Base-by-base conservation (phyloP, 1,140 invertebrate genomes). In the Drosophila leontia region DNA sequence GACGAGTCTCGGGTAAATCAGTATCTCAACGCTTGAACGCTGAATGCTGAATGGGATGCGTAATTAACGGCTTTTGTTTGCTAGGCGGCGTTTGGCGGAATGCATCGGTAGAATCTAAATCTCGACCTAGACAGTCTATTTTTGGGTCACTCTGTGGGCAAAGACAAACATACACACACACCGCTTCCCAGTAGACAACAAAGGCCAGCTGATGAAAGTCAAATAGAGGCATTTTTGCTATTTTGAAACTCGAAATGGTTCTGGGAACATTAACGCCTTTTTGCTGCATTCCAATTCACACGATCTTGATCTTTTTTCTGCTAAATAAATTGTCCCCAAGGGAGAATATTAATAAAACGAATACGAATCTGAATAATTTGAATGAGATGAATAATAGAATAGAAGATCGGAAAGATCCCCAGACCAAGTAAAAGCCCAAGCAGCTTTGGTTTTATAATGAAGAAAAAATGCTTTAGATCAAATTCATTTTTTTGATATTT, bases 41-140 rank as follows among this genome's bases (percentile, higher is more conserved):
- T 17, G 48, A 51, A 34, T 34, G 51, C 53, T 88, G 62, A 88
- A 88, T 88, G 85, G 85, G 78, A 90, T 90, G 85, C 85, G 85
- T 90, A 90, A 90, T 90, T 90, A 63, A 55, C 58, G 44, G 32
- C 39, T 45, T 51, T 39, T 51, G 15, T 45, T 44, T 45, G 37
- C 50, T 51, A 45, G 51, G 51, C 44, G 13, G 56, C 41, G 2
- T 50, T 29, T 34, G 45, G 32, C 32, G 39, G 58, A 45, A 39
- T 79, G 64, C 67, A 15, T 17, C 29, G 39, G 23, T 11, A 26
- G 17, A 5, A 9, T 17, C 34, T 37, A 15, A 7, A 50, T 69
- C 65, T 65, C 65, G 65, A 51, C 67, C 67, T 68, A 70, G 67
- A 70, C 67, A 23, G 47, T 65, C 70, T 82, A 85, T 85, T 85